phyloP scores from a whole-genome alignment of 2,113 vertebrate genomes.

The Platycercus adscitus region DNA sequence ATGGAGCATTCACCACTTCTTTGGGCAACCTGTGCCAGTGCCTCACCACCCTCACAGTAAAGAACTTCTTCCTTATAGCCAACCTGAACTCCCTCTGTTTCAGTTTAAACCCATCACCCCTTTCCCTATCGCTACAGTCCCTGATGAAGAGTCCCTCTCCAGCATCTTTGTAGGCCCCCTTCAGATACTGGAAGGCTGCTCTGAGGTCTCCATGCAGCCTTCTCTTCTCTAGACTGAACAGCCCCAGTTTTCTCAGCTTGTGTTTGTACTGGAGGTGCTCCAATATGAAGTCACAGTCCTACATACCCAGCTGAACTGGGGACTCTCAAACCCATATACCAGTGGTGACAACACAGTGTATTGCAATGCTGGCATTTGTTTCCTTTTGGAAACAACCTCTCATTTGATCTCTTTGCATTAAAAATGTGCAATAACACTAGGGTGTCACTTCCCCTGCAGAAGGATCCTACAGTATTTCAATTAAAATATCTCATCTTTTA shows the following conservation, averaged over 20 bases:
- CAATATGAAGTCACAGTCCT: neutral
- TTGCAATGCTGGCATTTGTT: neutral
- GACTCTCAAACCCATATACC: fast-evolving
- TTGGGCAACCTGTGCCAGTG: neutral
- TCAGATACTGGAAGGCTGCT: neutral
- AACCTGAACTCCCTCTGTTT: neutral
- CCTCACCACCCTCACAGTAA: neutral
- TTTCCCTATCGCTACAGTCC: neutral
- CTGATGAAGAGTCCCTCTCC: neutral
- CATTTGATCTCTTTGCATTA: neutral
- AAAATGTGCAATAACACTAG: neutral
- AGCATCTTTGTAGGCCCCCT: neutral
- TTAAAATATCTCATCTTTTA: conserved; percentile 38
- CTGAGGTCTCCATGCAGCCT: neutral
- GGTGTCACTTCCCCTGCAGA: neutral
- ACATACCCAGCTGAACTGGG: fast-evolving
- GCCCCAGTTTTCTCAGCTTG: neutral
- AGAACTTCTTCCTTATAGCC: neutral
- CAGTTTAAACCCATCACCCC: neutral
- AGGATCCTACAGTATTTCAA: conserved; percentile 30
- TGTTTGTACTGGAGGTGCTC: neutral
- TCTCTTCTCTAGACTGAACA: neutral
- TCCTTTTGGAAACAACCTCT: neutral
- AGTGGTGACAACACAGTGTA: neutral
- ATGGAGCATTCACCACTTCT: neutral